These are phyloP conservation scores for Hydrotaea diabolus DNA, from an alignment of 2,888 invertebrate genomes.

Conservation along the genomic window DNA sequence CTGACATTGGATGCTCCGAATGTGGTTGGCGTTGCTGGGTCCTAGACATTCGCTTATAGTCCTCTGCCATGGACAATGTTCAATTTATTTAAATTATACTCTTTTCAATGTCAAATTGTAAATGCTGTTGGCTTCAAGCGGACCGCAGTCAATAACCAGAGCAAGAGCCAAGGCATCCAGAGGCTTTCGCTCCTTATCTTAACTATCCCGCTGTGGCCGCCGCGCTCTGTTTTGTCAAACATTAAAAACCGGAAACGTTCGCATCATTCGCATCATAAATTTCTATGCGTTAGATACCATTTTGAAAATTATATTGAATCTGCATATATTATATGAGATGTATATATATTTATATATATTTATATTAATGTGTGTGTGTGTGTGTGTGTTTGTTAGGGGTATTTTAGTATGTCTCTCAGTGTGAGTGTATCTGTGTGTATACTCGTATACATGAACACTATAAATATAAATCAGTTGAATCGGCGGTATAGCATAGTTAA, in stretches of 20 bases:
- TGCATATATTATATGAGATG: not conserved
- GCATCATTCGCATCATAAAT: constrained; percentile 55
- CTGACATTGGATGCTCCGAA: not conserved
- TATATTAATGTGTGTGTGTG: not conserved
- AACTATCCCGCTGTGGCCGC: not conserved
- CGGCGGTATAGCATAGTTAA: constrained; percentile 17
- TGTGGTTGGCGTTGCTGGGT: not conserved
- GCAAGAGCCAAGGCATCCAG: not conserved
- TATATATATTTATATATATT: not conserved
- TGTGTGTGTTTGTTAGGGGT: not conserved
- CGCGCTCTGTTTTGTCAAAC: constrained; percentile 42
- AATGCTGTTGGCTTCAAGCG: not conserved
- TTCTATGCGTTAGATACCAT: constrained; percentile 1
- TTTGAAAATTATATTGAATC: constrained; percentile 21
- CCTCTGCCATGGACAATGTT: not conserved
- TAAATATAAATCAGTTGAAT: constrained; percentile 24
- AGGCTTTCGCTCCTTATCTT: not conserved
- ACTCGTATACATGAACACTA: not conserved
- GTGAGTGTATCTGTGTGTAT: not conserved
- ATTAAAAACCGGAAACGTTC: constrained; percentile 52
- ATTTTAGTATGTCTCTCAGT: not conserved
- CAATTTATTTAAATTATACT: constrained; percentile 27
- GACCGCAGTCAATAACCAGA: not conserved
- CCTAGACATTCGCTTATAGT: not conserved
- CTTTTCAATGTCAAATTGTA: constrained; percentile 6